phyloP scores from a whole-genome alignment of 2,113 vertebrate species.

The Noturus placidus region DNA sequence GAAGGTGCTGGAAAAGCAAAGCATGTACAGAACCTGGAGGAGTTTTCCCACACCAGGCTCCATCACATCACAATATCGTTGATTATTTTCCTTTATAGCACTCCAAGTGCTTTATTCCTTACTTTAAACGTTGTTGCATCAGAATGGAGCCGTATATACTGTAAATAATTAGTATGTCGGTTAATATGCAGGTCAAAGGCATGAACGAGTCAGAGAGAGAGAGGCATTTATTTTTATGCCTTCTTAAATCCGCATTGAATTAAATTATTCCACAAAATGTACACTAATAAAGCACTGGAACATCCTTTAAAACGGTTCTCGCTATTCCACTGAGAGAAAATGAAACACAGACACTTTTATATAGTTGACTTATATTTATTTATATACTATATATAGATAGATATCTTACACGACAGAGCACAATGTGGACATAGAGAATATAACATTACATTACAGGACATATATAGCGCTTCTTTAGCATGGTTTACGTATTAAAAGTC shows the following conservation, averaged over 20 bases:
- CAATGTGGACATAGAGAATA: slow-evolving; percentile 32
- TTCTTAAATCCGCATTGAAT: too few relatives aligned
- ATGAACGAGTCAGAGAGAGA: neutral
- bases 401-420: slow-evolving; percentile 53
- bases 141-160: too few relatives aligned
- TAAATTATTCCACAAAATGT: neutral
- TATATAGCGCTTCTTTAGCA: slow-evolving; percentile 16
- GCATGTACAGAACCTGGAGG: too few relatives aligned
- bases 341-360: neutral
- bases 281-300: neutral
- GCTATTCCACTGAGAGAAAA: neutral
- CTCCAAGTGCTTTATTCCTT: neutral
- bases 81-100: neutral
- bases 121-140: neutral
- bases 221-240: neutral
- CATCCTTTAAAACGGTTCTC: neutral
- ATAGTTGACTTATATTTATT: slow-evolving; percentile 39
- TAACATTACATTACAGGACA: neutral
- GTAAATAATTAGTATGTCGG: neutral
- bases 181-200: neutral
- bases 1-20: too few relatives aligned
- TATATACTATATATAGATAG: slow-evolving; percentile 42
- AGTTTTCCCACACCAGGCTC: neutral
- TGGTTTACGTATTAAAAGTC: slow-evolving; percentile 19
- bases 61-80: neutral